Evolutionary conservation across 2,113 vertebrate genomes (phyloP), one percentile per base, ranked within the genome.

Genomic region (Baryphthengus martii): DNA sequence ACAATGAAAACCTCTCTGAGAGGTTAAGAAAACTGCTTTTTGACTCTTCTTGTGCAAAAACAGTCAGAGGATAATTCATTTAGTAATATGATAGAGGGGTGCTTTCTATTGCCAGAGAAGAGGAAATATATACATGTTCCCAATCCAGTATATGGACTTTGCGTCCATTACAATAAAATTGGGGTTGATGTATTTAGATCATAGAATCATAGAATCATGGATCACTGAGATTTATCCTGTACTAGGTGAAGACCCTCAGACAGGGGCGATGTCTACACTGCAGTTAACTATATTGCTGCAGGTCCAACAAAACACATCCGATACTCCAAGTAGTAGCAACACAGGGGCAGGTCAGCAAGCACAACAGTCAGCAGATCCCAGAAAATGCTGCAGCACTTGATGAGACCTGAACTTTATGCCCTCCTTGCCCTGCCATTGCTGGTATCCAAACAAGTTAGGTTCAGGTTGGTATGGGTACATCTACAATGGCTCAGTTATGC

Each of bases 381-480:
- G 37, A 6, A 76, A 63, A 49, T 8, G 55, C 29, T 14, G 1
- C 10, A 31, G 20, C 35, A 71, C 14, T 39, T 20, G 74, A 26
- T 0, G 0, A 74, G 68, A 49, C 21, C 10, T 7, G 47, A 85
- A 39, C 13, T 33, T 75, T 59, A 52, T 6, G 26, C 1, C 17
- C 29, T n/a, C 9, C 1, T 4, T 47, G 62, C 7, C 20, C 55
- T 33, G 11, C 33, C 21, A 7, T 21, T 25, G 65, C 12, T n/a
- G 56, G 37, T 17, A 56, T 20, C n/a, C 31, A 35, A 14, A 19
- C 0, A 2, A 45, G 33, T 12, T 13, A 47, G 37, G 61, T 19
- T 33, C 20, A 25, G 21, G 26, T 10, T n/a, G 28, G 17, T 24
- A 10, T 16, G 19, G 21, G 8, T 14, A 18, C 29, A 20, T 4